Evolutionary conservation across 1,140 invertebrate genomes (phyloP).

Genomic region (Sinella curviseta): DNA sequence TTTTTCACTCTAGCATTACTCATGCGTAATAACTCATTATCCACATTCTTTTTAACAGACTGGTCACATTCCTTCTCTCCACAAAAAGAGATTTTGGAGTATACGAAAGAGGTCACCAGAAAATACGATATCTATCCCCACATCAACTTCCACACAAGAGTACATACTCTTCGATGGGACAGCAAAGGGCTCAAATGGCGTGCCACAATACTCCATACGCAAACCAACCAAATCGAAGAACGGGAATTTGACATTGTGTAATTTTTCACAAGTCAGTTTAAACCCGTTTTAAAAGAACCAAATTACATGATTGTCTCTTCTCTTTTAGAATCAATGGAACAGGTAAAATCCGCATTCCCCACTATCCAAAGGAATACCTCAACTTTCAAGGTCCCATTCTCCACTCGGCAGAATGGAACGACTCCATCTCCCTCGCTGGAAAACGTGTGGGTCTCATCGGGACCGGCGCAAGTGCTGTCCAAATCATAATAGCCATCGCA

Average conservation of each 20-base stretch:
- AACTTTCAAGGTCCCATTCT: neutral
- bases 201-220: neutral
- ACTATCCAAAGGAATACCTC: conserved; percentile 8
- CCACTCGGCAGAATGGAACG: conserved; percentile 31
- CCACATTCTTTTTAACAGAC: neutral
- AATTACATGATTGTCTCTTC: no score
- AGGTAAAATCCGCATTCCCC: conserved; percentile 9
- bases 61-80: conserved; percentile 8
- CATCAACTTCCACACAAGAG: conserved; percentile 27
- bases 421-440: conserved; percentile 7
- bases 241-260: conserved; percentile 36
- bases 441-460: conserved; percentile 42
- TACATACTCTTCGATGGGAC: conserved; percentile 33
- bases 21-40: neutral
- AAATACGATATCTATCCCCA: conserved; percentile 34
- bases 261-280: no score
- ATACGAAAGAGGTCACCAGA: conserved; percentile 14
- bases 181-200: conserved; percentile 27
- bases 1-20: neutral
- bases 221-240: neutral
- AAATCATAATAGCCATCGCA: conserved; percentile 40
- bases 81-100: conserved; percentile 30
- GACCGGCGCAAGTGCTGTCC: conserved; percentile 38
- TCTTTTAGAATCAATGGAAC: conserved; percentile 17
- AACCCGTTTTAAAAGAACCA: neutral